Evolutionary conservation across 2,888 invertebrate species (phyloP).

Genomic region (Zygogramma bicolorata): DNA sequence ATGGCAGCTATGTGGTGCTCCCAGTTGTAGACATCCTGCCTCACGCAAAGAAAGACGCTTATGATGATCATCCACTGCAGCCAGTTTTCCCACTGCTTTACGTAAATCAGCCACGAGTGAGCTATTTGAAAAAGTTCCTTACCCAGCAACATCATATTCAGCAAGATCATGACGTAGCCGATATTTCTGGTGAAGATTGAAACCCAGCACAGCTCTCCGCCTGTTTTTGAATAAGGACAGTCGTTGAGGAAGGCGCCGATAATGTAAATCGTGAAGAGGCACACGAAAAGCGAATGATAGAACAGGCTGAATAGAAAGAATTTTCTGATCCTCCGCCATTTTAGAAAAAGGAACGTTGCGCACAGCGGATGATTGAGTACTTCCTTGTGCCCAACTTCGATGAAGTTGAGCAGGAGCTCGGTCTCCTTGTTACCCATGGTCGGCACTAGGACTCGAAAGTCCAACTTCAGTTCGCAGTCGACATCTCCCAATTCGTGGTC

Average conservation of each 20-base stretch:
- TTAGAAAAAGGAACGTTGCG: conserved; percentile 85
- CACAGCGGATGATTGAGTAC: conserved; percentile 86
- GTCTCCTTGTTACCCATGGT: conserved; percentile 78
- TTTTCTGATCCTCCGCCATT: conserved; percentile 86
- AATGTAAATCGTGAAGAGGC: conserved; percentile 80
- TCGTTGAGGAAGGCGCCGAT: conserved; percentile 73
- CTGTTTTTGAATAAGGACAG: conserved; percentile 55
- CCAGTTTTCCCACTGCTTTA: conserved; percentile 88
- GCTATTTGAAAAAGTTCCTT: conserved; percentile 86
- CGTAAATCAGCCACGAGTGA: conserved; percentile 78
- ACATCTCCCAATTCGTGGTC: conserved; percentile 89
- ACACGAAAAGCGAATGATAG: conserved; percentile 82
- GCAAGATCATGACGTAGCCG: conserved; percentile 74
- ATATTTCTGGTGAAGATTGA: conserved; percentile 51
- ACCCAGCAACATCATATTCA: conserved; percentile 74
- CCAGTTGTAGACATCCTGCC: conserved; percentile 70
- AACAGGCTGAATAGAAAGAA: conserved; percentile 84
- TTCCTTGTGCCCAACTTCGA: conserved; percentile 84
- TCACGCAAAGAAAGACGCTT: conserved; percentile 76
- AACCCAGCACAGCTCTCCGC: conserved; percentile 52
- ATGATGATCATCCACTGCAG: conserved; percentile 83
- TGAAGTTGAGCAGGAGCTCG: conserved; percentile 77
- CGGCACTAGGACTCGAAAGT: conserved; percentile 75
- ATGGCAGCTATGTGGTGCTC: conserved; percentile 85
- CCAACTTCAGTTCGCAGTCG: conserved; percentile 83